Base-by-base conservation (phyloP, 2,888 invertebrate species). In the Latrodectus elegans region DNA sequence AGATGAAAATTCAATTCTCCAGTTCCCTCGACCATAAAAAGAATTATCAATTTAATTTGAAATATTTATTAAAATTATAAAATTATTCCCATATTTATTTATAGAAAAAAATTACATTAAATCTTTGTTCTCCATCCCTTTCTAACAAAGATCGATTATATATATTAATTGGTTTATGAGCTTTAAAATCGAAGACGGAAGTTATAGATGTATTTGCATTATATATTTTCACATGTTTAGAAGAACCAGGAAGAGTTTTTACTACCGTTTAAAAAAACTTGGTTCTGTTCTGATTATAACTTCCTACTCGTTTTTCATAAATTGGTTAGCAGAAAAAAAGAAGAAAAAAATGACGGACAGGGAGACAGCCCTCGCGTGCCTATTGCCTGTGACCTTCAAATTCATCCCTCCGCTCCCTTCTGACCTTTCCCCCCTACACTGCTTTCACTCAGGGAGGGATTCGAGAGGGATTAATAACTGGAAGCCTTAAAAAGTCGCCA, bases 311-410 rank as follows among this genome's bases (percentile, higher is more conserved):
- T 60, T 60, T 60, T 60, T 60, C 60, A 60, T 22, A 26, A 26
- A 68, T 68, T 68, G 68, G 26, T 68, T 14, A 68, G 68, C 68
- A 52, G 12, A 73, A 65, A 65, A 15, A 53, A 14, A 38, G 6
- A 38, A 38, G 6, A 38, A 38, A 38, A 38, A 38, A 38, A 38
- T 38, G 38, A 38, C 38, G 38, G 6, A 38, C 38, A 38, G 38
- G 38, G 26, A 65, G 64, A 76, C 38, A 65, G 49, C 15, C 60
- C 15, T 67, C 74, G 82, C 74, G 73, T 81, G 80, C 65, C 73
- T 55, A 53, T 15, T 17, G 15, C 52, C 22, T 64, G 83, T 84
- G 84, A 84, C 84, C 84, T 84, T 84, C 84, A 77, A 84, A 84
- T 55, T 38, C 53, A 22, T 38, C 12, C 14, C 15, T 55, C 49